Base-by-base conservation (phyloP, 1,140 invertebrate genomes). In the Drosophila repletoides region DNA sequence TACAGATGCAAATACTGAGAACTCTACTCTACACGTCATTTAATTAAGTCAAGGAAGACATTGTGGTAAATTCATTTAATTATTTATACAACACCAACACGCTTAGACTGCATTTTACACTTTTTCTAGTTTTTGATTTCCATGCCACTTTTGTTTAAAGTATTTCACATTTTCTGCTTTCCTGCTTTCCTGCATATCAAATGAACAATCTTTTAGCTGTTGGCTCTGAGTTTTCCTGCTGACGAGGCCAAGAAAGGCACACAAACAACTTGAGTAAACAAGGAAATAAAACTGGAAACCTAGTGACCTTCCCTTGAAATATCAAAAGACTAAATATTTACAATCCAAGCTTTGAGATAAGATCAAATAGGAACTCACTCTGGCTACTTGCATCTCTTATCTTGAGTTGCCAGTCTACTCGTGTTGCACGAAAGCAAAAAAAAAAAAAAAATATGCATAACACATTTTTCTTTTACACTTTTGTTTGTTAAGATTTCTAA, bases 21-120 rank as follows among this genome's bases (percentile, higher is more conserved):
- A n/a, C n/a, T n/a, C n/a, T n/a, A n/a, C n/a, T n/a, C n/a, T n/a
- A 48, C 49, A 51, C 29, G 65, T 36, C 41, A 51, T 76, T 63
- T 76, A 86, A 86, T 72, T 81, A 86, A 86, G 80, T 86, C 80
- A 86, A 86, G 80, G 80, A 86, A 81, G 76, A 66, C 72, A 86
- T 80, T 81, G 81, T 76, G 45, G 80, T 51, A 68, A 72, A 72
- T 64, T 59, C 69, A 67, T 40, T 45, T 22, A 46, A 15, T 45
- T 65, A 15, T 17, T 24, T 41, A 49, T 29, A 53, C 21, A 48
- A 41, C 10, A 38, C 49, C 29, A 2, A 36, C 38, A 36, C 40
- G 29, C 59, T 41, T 38, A 9, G 22, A 12, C 36, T 56, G 19
- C 60, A 65, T 38, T 74, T 72, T 72, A 74, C 70, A 73, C 75